Percentiles rank a stretch among this genome's conserved stretches.
These are phyloP conservation scores for Lytechinus pictus DNA, from an alignment of 35 echinoderm and acorn worm genomes.

Conservation along the genomic window DNA sequence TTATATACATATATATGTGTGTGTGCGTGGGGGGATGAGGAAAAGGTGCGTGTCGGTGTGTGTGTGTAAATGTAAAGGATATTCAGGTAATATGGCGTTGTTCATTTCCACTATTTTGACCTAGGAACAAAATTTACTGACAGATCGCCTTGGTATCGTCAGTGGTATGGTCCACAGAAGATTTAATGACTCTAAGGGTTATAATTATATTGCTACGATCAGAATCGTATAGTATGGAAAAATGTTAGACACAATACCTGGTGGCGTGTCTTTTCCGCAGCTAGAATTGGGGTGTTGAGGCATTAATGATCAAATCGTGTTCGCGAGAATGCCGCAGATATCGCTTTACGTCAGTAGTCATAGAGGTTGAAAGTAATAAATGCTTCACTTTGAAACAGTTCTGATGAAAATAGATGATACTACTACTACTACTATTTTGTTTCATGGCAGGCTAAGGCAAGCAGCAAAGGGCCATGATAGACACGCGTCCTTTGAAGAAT, in stretches of 20 bases:
- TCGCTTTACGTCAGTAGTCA: background rate
- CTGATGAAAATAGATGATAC: background rate
- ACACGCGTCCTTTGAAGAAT: background rate
- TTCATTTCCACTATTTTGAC: background rate
- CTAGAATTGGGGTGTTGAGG: conserved; percentile 28
- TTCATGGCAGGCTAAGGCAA: background rate
- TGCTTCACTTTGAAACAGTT: background rate
- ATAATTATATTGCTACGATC: background rate
- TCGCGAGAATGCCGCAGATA: conserved; percentile 8
- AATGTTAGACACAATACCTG: background rate
- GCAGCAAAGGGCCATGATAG: background rate
- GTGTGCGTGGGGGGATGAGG: too few species aligned
- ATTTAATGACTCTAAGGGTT: background rate
- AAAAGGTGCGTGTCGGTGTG: too few species aligned
- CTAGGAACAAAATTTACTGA: background rate
- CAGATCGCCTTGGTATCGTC: background rate
- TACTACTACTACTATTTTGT: background rate
- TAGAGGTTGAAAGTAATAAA: background rate
- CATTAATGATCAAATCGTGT: conserved; percentile 39
- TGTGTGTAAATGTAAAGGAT: background rate
- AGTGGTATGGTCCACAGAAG: background rate
- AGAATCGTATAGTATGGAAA: background rate
- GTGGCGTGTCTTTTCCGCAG: conserved; percentile 30
- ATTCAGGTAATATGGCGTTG: background rate
- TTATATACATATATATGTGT: background rate